Base-by-base conservation (phyloP, 2,888 invertebrate species). In the Tribolium freemani region DNA sequence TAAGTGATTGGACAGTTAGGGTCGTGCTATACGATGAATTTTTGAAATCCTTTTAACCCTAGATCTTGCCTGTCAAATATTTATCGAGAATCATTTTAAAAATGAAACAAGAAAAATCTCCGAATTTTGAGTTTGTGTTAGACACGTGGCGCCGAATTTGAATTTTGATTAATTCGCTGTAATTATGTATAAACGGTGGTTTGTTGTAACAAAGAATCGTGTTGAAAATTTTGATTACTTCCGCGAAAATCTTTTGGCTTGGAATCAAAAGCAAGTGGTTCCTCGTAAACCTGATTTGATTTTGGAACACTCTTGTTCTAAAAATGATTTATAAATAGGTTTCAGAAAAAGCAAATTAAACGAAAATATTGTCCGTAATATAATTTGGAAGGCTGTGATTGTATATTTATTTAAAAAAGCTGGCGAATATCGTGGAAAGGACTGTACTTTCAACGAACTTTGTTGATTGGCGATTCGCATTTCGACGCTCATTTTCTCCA, bases 151-250 rank as follows among this genome's bases (percentile, higher is more conserved):
- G n/a, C 21, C 31, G 21, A 58, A 44, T 45, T 58, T 58, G n/a
- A 11, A 8, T 13, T 38, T 56, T 46, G 45, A 58, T 58, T 45
- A 44, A 58, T 58, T n/a, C 10, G 5, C 11, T 9, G 16, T 46
- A 20, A 6, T 45, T 21, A 45, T 11, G 2, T 44, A 44, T 44
- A 57, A 8, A 4, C 61, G 9, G 8, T 5, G 11, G 61, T 48
- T 61, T 61, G 26, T 61, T 61, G 11, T 50, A 30, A 50, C 48
- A 48, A 13, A 46, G 60, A 60, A 50, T 44, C 6, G 61, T 61
- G 61, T n/a, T 61, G 61, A 61, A 48, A 61, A 11, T 50, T 26
- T 46, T 45, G 61, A 30, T 61, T 31, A 16, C 16, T 61, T 61
- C 48, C 50, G 20, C 46, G 61, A 61, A 60, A 50, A 48, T 10